phyloP scores from a whole-genome alignment of 2,888 invertebrate genomes.

The Drosophila planitibia region DNA sequence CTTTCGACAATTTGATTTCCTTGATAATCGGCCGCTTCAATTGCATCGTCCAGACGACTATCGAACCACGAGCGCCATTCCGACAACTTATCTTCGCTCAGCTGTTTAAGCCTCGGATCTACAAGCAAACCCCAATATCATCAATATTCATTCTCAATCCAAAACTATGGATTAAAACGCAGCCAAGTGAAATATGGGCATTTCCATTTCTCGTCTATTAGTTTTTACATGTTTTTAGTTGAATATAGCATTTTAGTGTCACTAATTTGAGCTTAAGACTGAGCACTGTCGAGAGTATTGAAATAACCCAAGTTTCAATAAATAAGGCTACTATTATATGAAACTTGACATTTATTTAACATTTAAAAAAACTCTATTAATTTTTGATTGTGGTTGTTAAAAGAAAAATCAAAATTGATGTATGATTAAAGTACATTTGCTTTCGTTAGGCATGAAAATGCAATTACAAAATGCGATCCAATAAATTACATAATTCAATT shows the following conservation, averaged over 20 bases:
- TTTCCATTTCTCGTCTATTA: background rate
- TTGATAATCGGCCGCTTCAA: constrained; percentile 90
- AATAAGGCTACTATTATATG: background rate
- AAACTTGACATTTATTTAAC: background rate
- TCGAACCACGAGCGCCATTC: constrained; percentile 93
- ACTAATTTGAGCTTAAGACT: background rate
- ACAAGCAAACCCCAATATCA: constrained; percentile 72
- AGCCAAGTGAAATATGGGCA: constrained; percentile 15
- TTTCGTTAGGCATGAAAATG: background rate
- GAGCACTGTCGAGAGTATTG: background rate
- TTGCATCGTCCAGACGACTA: constrained; percentile 93
- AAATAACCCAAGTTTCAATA: background rate
- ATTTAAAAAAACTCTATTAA: background rate
- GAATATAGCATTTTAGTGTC: background rate
- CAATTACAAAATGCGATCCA: background rate
- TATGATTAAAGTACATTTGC: background rate
- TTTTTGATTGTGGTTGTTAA: background rate
- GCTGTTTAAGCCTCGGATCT: constrained; percentile 93
- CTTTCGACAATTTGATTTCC: constrained; percentile 85
- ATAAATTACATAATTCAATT: background rate
- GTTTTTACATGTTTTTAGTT: background rate
- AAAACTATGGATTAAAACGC: constrained; percentile 21
- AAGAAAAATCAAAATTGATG: background rate
- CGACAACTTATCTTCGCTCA: constrained; percentile 89
- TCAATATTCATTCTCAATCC: constrained; percentile 51